Base-by-base conservation (phyloP, 1,140 invertebrate species). In the Polypedilum pembai region DNA sequence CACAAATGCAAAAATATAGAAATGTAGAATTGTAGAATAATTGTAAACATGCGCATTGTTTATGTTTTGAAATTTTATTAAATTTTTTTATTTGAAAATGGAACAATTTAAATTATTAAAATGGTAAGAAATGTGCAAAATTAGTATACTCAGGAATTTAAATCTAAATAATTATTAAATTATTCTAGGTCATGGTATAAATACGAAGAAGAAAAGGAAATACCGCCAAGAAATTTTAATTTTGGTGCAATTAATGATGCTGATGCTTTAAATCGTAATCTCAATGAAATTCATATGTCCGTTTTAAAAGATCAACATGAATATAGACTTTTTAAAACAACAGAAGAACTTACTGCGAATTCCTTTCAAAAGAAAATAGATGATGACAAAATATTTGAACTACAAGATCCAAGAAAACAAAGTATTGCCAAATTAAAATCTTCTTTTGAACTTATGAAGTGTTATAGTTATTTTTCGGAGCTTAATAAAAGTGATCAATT, bases 251-350 rank as follows among this genome's bases (percentile, higher is more conserved):
- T 69, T 8, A 69, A 69, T 69, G 65, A 69, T 8, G 17, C 8
- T 20, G 65, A 69, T 69, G 17, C 20, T 18, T 69, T 69, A 7
- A 8, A n/a, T 10, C 3, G 65, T 5, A 18, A 69, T 20, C 12
- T 69, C 20, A 69, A 69, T 69, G 65, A 69, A 69, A 69, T 69
- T 21, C 65, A 69, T 21, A 69, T 8, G 17, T 69, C n/a, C 7
- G 65, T 20, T 20, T 3, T 69, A 10, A n/a, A n/a, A 20, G 7
- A 69, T 10, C 17, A 18, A 69, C 1, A 8, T 18, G 65, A 69
- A 69, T 69, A 69, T 21, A 20, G 20, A 20, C 8, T 69, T 18
- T 69, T 69, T 21, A 69, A 69, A 18, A 69, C 65, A 21, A 17
- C 17, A 18, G 65, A 69, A 8, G 17, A 69, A 20, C 20, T 69